Percentiles rank a stretch among this genome's conserved stretches.
These are phyloP conservation scores for Macaria liturata DNA, from an alignment of 2,888 invertebrate genomes.

Conservation along the genomic window DNA sequence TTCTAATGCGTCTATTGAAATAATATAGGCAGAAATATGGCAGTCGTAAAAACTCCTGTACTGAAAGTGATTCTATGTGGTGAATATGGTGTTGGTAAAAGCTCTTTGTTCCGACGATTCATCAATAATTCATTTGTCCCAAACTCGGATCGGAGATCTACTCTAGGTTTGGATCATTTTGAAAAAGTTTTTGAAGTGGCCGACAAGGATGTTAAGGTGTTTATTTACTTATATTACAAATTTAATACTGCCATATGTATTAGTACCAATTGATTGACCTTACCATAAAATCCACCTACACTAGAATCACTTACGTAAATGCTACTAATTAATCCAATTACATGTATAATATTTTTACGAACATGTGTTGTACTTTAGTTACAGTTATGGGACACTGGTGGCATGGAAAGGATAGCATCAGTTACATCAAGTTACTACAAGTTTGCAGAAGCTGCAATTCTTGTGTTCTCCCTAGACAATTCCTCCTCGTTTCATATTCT, in stretches of 20 bases:
- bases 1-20: too few relatives aligned
- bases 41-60: conserved; percentile 91
- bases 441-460: conserved; percentile 96
- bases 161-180: conserved; percentile 95
- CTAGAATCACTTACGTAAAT: conserved; percentile 6
- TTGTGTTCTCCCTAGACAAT: conserved; percentile 95
- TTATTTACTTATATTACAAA: not conserved
- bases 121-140: conserved; percentile 95
- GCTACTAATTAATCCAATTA: conserved; percentile 26
- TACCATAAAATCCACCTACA: too few relatives aligned
- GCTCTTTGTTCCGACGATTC: conserved; percentile 95
- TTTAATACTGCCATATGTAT: too few relatives aligned
- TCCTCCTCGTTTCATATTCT: conserved; percentile 95
- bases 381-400: conserved; percentile 98
- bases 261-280: too few relatives aligned
- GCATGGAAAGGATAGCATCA: conserved; percentile 97
- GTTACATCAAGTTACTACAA: conserved; percentile 98
- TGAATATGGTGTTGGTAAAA: conserved; percentile 98
- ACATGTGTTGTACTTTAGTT: conserved; percentile 81
- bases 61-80: conserved; percentile 97
- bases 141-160: conserved; percentile 92
- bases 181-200: conserved; percentile 90
- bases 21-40: conserved; percentile 79
- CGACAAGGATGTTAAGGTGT: conserved; percentile 90
- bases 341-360: conserved; percentile 10